These are phyloP conservation scores for Drosophila testacea DNA, from an alignment of 2,888 invertebrate species.

Conservation along the genomic window DNA sequence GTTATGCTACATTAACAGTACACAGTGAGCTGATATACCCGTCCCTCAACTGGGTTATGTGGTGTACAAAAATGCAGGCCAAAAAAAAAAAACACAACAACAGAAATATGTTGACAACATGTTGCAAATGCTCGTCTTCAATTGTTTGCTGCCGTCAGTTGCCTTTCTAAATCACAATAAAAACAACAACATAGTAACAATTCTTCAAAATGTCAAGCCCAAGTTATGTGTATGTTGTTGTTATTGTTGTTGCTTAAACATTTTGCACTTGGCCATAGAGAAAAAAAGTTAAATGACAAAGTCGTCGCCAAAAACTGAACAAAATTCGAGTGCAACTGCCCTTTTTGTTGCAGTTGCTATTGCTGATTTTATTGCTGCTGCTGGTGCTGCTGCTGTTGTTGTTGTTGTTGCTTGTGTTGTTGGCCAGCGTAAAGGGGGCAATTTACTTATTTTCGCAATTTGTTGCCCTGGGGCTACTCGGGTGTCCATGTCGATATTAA, in stretches of 20 bases:
- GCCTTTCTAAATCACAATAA: conserved; percentile 66
- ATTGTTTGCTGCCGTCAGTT: conserved; percentile 38
- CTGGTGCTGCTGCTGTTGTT: conserved; percentile 11
- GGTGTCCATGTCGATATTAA: conserved; percentile 64
- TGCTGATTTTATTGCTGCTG: conserved; percentile 21
- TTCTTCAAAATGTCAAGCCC: conserved; percentile 71
- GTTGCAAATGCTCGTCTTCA: conserved; percentile 47
- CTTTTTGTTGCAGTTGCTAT: conserved; percentile 45
- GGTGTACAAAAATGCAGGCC: not conserved
- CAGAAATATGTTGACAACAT: conserved; percentile 39
- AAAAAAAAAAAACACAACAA: conserved; percentile 10
- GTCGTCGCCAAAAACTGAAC: conserved; percentile 22
- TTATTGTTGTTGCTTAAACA: conserved; percentile 12
- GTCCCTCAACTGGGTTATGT: not conserved
- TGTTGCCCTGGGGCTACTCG: conserved; percentile 36
- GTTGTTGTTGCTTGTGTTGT: conserved; percentile 18
- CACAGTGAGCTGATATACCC: conserved; percentile 13
- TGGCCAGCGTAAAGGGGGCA: conserved; percentile 25
- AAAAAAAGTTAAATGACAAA: conserved; percentile 38
- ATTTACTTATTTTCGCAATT: conserved; percentile 37
- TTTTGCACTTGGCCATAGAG: conserved; percentile 52
- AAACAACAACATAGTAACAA: conserved; percentile 30
- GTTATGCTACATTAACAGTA: conserved; percentile 2
- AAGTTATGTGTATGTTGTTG: conserved; percentile 21
- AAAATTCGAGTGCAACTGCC: conserved; percentile 56